phyloP scores from a whole-genome alignment of 2,113 vertebrate species.

The Notarius quadriscutis region DNA sequence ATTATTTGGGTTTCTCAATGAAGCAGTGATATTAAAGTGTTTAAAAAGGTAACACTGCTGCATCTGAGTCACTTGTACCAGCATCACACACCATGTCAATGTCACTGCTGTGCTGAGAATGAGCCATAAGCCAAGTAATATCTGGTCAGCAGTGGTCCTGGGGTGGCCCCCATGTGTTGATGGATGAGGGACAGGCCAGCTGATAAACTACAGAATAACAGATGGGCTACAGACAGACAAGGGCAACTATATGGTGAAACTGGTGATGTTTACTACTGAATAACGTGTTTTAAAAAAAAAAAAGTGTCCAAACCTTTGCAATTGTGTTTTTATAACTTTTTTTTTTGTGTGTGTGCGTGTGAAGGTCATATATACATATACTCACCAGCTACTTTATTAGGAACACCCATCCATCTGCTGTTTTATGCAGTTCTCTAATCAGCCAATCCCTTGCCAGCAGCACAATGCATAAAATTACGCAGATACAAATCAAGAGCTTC shows the following conservation, averaged over 20 bases:
- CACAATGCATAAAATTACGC: too few species aligned
- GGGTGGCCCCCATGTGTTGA: constrained; percentile 10
- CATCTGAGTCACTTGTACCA: background rate
- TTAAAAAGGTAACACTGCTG: constrained; percentile 20
- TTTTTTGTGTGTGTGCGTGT: too few species aligned
- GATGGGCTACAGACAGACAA: background rate
- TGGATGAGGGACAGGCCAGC: constrained; percentile 11
- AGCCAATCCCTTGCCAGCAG: too few species aligned
- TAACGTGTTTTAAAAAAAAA: background rate
- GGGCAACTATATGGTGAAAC: background rate
- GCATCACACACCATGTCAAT: background rate
- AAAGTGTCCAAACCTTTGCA: background rate
- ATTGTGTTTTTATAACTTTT: background rate
- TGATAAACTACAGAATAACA: constrained; percentile 17
- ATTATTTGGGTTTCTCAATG: background rate
- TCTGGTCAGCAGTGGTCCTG: constrained; percentile 8
- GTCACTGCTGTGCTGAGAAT: constrained; percentile 23
- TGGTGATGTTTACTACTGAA: background rate
- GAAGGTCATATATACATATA: too few species aligned
- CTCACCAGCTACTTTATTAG: too few species aligned
- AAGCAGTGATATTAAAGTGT: background rate
- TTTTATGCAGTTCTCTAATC: too few species aligned
- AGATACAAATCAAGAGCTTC: too few species aligned
- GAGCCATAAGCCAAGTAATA: constrained; percentile 24
- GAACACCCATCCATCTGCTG: too few species aligned